Conservation (phyloP, 2,797 vertebrate genomes). For the Pampus argenteus region DNA sequence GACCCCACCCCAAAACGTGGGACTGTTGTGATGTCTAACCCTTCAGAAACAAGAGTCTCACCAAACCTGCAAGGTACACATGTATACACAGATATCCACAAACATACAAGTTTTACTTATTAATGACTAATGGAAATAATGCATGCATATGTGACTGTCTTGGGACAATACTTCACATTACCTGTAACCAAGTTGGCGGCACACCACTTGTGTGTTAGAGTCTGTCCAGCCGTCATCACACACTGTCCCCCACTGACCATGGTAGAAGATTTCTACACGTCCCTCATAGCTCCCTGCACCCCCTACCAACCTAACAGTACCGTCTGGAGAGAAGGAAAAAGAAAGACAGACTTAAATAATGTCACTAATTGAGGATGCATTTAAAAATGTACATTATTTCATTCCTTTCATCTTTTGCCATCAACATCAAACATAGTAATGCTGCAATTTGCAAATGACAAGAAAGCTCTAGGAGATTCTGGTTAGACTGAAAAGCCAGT, state of each 20-base stretch:
- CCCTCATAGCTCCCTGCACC: conserved; percentile 88
- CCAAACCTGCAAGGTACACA: conserved; percentile 83
- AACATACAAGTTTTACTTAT: not conserved
- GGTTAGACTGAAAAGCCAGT: not conserved
- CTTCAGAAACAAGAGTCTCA: conserved; percentile 75
- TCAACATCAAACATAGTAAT: too few species aligned
- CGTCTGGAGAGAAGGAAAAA: conserved; percentile 82
- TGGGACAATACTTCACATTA: conserved; percentile 67
- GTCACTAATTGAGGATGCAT: not conserved
- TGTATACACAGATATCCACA: conserved; percentile 2
- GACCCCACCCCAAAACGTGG: conserved; percentile 77
- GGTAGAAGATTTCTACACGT: conserved; percentile 90
- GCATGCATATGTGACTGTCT: not conserved
- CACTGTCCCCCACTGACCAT: conserved; percentile 93
- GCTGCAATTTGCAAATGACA: too few species aligned
- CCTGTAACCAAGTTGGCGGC: conserved; percentile 95
- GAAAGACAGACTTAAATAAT: not conserved
- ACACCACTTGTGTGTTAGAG: conserved; percentile 90
- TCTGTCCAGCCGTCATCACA: conserved; percentile 95
- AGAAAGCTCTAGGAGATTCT: too few species aligned
- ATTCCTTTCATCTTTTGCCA: too few species aligned
- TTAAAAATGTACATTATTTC: not conserved
- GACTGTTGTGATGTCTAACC: conserved; percentile 51
- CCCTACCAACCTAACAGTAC: conserved; percentile 87
- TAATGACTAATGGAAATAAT: not conserved